Evolutionary conservation across 2,113 vertebrate genomes (phyloP).

Genomic region (Loxodonta africana): DNA sequence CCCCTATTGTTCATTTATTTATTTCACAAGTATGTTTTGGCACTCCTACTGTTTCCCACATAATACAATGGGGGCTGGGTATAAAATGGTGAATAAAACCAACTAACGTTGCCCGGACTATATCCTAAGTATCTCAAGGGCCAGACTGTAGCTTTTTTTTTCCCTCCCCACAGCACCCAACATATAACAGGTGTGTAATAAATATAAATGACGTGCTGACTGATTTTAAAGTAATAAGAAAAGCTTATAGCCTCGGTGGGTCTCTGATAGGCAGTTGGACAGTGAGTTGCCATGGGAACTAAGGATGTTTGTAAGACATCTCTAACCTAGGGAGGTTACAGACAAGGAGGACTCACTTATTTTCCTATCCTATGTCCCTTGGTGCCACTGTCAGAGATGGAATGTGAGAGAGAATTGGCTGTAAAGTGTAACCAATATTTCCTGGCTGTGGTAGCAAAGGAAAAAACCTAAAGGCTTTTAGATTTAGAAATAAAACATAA

Average conservation of each 20-base stretch:
- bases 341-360: neutral
- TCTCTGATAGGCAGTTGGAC: neutral
- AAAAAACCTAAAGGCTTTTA: neutral
- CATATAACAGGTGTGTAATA: neutral
- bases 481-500: neutral
- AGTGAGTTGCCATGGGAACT: neutral
- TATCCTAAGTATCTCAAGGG: neutral
- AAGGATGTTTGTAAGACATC: neutral
- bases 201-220: neutral
- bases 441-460: neutral
- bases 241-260: neutral
- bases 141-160: neutral
- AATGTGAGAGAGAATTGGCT: neutral
- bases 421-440: neutral
- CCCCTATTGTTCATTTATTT: neutral
- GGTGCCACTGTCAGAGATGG: neutral
- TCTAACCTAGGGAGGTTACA: neutral
- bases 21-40: neutral
- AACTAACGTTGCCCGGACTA: neutral
- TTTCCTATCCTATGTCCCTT: neutral
- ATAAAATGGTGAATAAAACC: neutral
- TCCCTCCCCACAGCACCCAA: neutral
- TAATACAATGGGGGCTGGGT: neutral
- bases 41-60: neutral
- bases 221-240: neutral